These are phyloP conservation scores for Erinaceus europaeus DNA, from an alignment of 2,113 vertebrate species.

Conservation along the genomic window DNA sequence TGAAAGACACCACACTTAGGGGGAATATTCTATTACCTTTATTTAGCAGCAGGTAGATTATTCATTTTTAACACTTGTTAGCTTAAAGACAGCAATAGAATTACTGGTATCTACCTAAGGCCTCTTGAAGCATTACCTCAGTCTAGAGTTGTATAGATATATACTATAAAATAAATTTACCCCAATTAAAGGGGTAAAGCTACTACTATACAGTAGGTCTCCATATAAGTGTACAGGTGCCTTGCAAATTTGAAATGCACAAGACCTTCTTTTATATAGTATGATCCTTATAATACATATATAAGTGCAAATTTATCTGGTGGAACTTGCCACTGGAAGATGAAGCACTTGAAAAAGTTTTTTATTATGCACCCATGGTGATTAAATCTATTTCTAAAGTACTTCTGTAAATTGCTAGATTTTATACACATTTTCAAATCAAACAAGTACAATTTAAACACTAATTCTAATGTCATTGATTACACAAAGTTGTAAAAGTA, in stretches of 20 bases:
- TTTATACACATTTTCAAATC: constrained; percentile 74
- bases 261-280: constrained; percentile 61
- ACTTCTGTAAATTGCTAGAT: constrained; percentile 59
- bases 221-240: constrained; percentile 69
- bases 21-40: constrained; percentile 81
- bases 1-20: constrained; percentile 34
- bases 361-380: constrained; percentile 31
- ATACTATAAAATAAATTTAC: constrained; percentile 73
- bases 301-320: constrained; percentile 45
- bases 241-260: constrained; percentile 73
- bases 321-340: constrained; percentile 8
- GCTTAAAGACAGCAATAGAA: constrained; percentile 79
- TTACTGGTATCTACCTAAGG: constrained; percentile 76
- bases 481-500: constrained; percentile 74
- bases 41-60: constrained; percentile 86
- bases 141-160: constrained; percentile 59
- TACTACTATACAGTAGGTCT: constrained; percentile 80
- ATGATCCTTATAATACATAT: constrained; percentile 63
- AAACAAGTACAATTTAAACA: constrained; percentile 65
- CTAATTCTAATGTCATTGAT: constrained; percentile 73
- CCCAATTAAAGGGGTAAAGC: constrained; percentile 83
- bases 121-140: constrained; percentile 72
- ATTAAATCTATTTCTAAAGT: constrained; percentile 72
- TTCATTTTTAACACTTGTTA: constrained; percentile 78
- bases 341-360: constrained; percentile 53